These are phyloP conservation scores for Caligus rogercresseyi DNA, from an alignment of 1,140 invertebrate species.

Conservation along the genomic window DNA sequence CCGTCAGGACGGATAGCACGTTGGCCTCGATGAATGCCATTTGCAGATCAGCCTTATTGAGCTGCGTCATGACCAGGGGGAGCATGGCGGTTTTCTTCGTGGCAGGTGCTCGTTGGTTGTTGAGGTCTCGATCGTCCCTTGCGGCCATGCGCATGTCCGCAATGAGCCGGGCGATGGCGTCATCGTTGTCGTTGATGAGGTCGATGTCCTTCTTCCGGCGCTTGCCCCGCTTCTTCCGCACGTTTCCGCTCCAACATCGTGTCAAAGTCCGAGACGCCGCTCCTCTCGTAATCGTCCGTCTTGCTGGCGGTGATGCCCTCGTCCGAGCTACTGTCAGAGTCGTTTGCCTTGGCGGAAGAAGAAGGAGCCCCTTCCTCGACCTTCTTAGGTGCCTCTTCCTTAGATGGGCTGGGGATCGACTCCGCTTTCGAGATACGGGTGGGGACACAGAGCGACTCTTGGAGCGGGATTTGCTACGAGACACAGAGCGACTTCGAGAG, in stretches of 20 bases:
- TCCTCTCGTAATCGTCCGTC: not conserved
- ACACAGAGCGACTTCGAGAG: slow-evolving; percentile 1
- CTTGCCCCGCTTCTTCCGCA: slow-evolving; percentile 52
- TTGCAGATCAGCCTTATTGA: slow-evolving; percentile 86
- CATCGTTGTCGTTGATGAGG: slow-evolving; percentile 93
- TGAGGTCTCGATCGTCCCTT: slow-evolving; percentile 40
- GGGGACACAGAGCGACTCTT: not conserved
- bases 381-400: not conserved
- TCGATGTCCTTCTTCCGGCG: slow-evolving; percentile 67
- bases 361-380: not conserved
- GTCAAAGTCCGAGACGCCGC: slow-evolving; percentile 54
- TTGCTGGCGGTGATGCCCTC: not conserved
- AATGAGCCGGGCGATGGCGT: slow-evolving; percentile 78
- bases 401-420: not conserved
- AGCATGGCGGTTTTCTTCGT: slow-evolving; percentile 81
- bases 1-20: slow-evolving; percentile 73
- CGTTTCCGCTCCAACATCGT: slow-evolving; percentile 57
- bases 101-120: slow-evolving; percentile 60
- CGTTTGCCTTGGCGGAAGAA: not conserved
- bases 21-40: slow-evolving; percentile 88
- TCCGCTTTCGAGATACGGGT: not conserved
- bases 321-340: not conserved
- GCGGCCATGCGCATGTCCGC: slow-evolving; percentile 19
- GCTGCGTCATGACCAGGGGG: slow-evolving; percentile 64
- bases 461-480: not conserved